phyloP scores from a whole-genome alignment of 2,113 vertebrate genomes.

The Cynopterus brachyotis region DNA sequence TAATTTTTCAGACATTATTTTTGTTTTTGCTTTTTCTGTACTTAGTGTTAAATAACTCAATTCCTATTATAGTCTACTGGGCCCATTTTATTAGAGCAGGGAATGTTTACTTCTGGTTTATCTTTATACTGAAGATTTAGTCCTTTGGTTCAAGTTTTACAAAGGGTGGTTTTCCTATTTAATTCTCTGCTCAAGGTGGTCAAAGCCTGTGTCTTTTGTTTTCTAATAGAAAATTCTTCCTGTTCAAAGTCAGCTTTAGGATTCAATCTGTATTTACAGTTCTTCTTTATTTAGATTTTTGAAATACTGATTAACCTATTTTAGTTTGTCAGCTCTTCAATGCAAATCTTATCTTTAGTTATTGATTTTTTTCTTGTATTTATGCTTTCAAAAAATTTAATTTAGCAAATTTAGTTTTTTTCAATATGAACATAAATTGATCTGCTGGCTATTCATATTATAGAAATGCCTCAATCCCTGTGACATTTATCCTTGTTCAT shows the following conservation, averaged over 20 bases:
- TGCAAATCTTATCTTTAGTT: not conserved
- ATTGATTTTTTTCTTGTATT: not conserved
- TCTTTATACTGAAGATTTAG: not conserved
- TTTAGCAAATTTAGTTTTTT: not conserved
- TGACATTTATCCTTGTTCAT: constrained; percentile 6
- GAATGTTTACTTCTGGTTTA: not conserved
- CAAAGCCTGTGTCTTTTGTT: not conserved
- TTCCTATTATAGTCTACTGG: not conserved
- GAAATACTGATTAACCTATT: not conserved
- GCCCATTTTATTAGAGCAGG: not conserved
- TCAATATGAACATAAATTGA: not conserved
- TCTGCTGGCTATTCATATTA: not conserved
- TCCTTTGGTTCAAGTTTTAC: not conserved
- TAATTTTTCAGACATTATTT: not conserved
- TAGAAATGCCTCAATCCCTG: not conserved
- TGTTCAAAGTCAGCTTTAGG: not conserved
- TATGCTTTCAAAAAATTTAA: not conserved
- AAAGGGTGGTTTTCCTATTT: not conserved
- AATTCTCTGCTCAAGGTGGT: not conserved
- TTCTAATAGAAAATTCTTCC: not conserved
- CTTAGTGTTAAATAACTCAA: not conserved
- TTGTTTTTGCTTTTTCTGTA: not conserved
- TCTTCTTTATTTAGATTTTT: not conserved
- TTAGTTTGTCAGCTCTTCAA: not conserved
- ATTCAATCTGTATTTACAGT: not conserved